Base-by-base conservation (phyloP, 1,140 invertebrate genomes). In the Eulimnadia texana region DNA sequence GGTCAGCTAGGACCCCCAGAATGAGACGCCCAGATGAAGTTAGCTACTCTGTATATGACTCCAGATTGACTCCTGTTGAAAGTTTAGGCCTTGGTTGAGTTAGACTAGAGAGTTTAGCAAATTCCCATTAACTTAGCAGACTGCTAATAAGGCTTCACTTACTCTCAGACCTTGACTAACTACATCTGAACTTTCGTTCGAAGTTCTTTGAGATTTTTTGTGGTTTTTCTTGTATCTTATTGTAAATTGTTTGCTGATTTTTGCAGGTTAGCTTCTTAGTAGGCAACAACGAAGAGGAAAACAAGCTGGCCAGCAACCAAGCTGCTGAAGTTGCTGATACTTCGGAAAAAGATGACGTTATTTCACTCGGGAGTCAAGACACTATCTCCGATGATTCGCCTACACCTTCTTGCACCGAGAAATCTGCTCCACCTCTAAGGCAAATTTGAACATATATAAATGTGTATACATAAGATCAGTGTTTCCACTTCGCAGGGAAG, bases 321-420 rank as follows among this genome's bases (percentile, higher is more conserved):
- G 6, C 33, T 16, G 33, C 33, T 42, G 33, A 6, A 16, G 55
- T 22, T 54, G 23, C n/a, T 54, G 23, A 29, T 13, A 27, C 24
- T 3, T 16, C 33, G 16, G 33, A 42, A 16, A 42, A 42, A 16
- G 60, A 61, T 25, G 60, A 61, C 42, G 60, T 61, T 27, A 55
- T 61, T 42, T 61, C 60, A 0, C 60, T 61, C n/a, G 60, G 51
- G 2, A 61, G 60, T 23, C 60, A 61, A 33, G 60, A 61, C 29
- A 54, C 49, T 11, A 52, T 51, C 20, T 61, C 60, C 1, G 60
- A 61, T 42, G 60, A 61, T 61, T 52, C 50, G 1, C 20, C 53
- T 11, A 50, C 58, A 20, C 58, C 47, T 10, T 24, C 28, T 3
- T 53, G 50, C 23, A 27, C 60, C 20, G 23, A 33, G 19, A 60